Base-by-base conservation (phyloP, 2,888 invertebrate genomes). In the Temnothorax unifasciatus region DNA sequence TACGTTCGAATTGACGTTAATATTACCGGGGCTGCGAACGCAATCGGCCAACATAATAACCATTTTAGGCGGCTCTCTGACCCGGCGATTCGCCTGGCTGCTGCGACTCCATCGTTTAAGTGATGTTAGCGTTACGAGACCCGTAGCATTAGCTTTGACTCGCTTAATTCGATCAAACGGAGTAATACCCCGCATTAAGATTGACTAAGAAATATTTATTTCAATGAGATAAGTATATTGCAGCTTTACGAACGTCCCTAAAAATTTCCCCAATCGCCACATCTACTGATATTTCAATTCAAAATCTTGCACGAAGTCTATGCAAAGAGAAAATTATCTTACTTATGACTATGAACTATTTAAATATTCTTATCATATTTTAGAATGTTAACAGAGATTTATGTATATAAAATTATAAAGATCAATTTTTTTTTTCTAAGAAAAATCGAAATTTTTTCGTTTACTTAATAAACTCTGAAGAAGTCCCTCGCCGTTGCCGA, bases 41-140 rank as follows among this genome's bases (percentile, higher is more conserved):
- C 88, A 87, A 87, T 89, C 88, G 86, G 76, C 85, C 85, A 82
- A 75, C 86, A 88, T 88, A 88, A 89, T 89, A 89, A 88, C 89
- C 87, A 74, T 86, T 85, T 83, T 76, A 71, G 79, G 73, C 75
- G 61, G 64, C 82, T 69, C 64, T 75, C 74, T 73, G 83, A 82
- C 83, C 83, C 83, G 77, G 75, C 83, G 85, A 75, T 61, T 79
- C 75, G 84, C 69, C 59, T 52, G 79, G 71, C 79, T 79, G 71
- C 79, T 79, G 73, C 44, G 74, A 77, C 52, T 59, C 47, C 34
- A 77, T 50, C 77, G 73, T 73, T 84, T 69, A 85, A 84, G 74
- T 68, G 82, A 74, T 75, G 64, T 73, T 61, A 57, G 52, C 52
- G 75, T 75, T 52, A 64, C 63, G 63, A 73, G 75, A 29, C 41